A percentile compares a stretch with the other conserved stretches of the same genome.
These are phyloP conservation scores for Chelidonichthys spinosus DNA, from an alignment of 2,797 vertebrate genomes.

Conservation along the genomic window DNA sequence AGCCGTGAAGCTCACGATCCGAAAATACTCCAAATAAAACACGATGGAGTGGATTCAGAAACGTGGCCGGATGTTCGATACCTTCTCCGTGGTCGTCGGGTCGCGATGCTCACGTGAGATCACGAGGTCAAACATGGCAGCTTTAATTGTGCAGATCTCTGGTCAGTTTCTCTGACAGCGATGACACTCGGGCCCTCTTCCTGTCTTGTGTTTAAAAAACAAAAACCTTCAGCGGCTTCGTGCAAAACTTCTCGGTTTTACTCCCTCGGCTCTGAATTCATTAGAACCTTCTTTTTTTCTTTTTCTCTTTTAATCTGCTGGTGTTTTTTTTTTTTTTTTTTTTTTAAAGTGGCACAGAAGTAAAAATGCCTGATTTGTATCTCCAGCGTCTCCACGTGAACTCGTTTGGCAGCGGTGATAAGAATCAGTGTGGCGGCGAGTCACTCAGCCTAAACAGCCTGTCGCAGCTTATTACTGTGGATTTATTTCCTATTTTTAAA, in stretches of 20 bases:
- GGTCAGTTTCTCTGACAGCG: conserved; percentile 78
- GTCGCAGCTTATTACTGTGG: conserved; percentile 57
- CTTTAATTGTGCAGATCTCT: conserved; percentile 67
- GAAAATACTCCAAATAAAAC: neutral
- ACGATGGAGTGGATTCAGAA: neutral
- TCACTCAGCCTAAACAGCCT: conserved; percentile 52
- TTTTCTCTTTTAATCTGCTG: conserved; percentile 23
- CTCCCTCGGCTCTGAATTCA: conserved; percentile 31
- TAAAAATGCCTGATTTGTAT: neutral
- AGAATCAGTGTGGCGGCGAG: conserved; percentile 43
- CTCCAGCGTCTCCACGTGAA: conserved; percentile 40
- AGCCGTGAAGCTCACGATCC: neutral
- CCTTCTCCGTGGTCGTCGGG: conserved; percentile 21
- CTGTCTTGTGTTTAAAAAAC: conserved; percentile 73
- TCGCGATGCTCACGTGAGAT: conserved; percentile 12
- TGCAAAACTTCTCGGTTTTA: conserved; percentile 69
- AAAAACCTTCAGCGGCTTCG: conserved; percentile 61
- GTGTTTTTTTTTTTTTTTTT: conserved; percentile 23
- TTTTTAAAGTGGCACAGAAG: conserved; percentile 50
- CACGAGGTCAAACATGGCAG: conserved; percentile 62
- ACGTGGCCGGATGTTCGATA: conserved; percentile 13
- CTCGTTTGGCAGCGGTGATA: conserved; percentile 71
- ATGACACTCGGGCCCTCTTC: conserved; percentile 68
- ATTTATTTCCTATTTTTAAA: conserved; percentile 56
- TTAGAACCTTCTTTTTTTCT: neutral